Evolutionary conservation across 2,888 invertebrate genomes (phyloP), one percentile per base, ranked within the genome.

Genomic region (Latrodectus elegans): DNA sequence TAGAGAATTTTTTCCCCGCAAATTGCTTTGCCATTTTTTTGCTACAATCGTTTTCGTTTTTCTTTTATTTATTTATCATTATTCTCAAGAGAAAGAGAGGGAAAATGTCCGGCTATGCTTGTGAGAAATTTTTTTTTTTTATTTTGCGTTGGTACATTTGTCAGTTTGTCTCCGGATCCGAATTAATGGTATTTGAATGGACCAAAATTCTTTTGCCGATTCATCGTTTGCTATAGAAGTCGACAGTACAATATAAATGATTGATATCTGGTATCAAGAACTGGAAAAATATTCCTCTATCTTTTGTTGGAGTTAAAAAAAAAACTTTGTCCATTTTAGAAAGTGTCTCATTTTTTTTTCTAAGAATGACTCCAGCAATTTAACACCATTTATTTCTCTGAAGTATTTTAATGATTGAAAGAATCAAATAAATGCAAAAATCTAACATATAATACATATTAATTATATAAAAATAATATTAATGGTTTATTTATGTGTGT

Each of bases 1-100:
- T 15, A 60, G 60, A 60, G n/a, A 60, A 8, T 26, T 22, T 26
- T 68, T 68, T 22, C 68, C 17, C 22, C 17, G 22, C 22, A 68
- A 68, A 68, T 68, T 68, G 68, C 17, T 17, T 17, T 68, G 68
- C 12, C 26, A 17, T 22, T 68, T 22, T 68, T 68, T 68, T 68
- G 38, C 6, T 60, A 15, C 55, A 12, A 15, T 60, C 60, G 12
- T 60, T 60, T 60, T 60, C n/a, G 60, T 12, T 38, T 22, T 22
- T 38, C 38, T 38, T 38, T 15, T 60, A 60, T 60, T 60, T 60
- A 60, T 60, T 60, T 60, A 60, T n/a, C 60, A 60, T 60, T n/a
- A 60, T 60, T 60, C 60, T 60, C 14, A 12, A 15, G 11, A n/a
- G 11, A 11, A 60, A 60, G n/a, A 60, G 12, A 60, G n/a, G 55